A percentile compares a stretch with the other conserved stretches of the same genome.
Conservation (phyloP, 2,888 invertebrate genomes). For the Tolmerus cingulatus region DNA sequence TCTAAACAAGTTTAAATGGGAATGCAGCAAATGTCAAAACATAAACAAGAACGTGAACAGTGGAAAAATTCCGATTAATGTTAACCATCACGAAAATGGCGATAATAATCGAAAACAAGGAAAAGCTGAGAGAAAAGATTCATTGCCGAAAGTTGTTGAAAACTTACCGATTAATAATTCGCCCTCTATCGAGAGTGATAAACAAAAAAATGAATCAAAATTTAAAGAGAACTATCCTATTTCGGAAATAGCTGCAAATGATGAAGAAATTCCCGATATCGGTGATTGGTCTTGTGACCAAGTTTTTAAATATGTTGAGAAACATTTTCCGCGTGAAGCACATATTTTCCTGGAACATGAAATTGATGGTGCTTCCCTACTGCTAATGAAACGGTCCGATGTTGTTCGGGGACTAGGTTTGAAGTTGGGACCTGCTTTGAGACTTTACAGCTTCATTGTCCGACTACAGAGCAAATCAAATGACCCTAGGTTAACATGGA, state of each 20-base stretch:
- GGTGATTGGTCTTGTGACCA: conserved; percentile 83
- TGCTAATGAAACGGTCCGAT: conserved; percentile 84
- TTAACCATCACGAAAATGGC: background rate
- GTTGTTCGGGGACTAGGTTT: conserved; percentile 83
- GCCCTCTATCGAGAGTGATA: background rate
- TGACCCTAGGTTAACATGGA: conserved; percentile 64
- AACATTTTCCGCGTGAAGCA: conserved; percentile 82
- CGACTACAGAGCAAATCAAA: conserved; percentile 81
- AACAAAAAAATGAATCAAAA: background rate
- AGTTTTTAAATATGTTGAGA: conserved; percentile 80
- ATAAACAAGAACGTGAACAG: background rate
- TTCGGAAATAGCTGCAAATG: background rate
- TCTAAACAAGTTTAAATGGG: conserved; percentile 73
- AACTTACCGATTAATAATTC: background rate
- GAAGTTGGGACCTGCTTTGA: conserved; percentile 87
- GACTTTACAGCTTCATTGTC: conserved; percentile 82
- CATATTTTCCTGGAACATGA: conserved; percentile 85
- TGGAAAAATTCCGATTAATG: background rate
- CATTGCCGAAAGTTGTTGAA: background rate
- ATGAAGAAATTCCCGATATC: conserved; percentile 73
- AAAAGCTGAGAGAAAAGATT: background rate
- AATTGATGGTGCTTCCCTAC: conserved; percentile 88
- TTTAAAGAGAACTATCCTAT: background rate
- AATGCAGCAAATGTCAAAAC: conserved; percentile 72
- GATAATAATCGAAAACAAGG: background rate